Evolutionary conservation across 2,888 invertebrate genomes (phyloP).

Genomic region (Alitta virens): DNA sequence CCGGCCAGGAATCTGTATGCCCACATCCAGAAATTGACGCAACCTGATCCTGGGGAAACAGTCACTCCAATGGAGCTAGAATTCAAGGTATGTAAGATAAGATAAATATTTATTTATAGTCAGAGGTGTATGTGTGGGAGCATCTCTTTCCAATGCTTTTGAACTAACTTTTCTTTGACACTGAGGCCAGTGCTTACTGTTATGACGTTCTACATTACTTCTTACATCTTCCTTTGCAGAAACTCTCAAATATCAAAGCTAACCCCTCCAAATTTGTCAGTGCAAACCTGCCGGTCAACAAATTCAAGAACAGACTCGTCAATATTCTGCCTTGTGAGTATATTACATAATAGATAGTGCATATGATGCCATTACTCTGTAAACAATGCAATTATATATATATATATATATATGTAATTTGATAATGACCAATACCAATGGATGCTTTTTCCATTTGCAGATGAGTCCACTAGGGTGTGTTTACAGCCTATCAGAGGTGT

Average conservation of each 20-base stretch:
- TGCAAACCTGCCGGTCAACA: constrained; percentile 94
- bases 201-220: too few relatives aligned
- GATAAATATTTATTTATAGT: too few relatives aligned
- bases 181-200: too few relatives aligned
- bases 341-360: too few relatives aligned
- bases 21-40: constrained; percentile 92
- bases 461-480: constrained; percentile 91
- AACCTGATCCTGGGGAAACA: constrained; percentile 62
- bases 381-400: too few relatives aligned
- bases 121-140: too few relatives aligned
- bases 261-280: constrained; percentile 92
- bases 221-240: constrained; percentile 62
- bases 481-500: constrained; percentile 83
- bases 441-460: constrained; percentile 36
- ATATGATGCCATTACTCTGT: too few relatives aligned
- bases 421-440: too few relatives aligned
- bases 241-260: constrained; percentile 87
- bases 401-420: too few relatives aligned
- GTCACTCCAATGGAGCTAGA: constrained; percentile 56
- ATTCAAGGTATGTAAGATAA: constrained; percentile 42
- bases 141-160: too few relatives aligned
- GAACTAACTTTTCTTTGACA: too few relatives aligned
- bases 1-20: constrained; percentile 90
- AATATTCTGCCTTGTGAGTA: constrained; percentile 85
- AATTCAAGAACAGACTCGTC: constrained; percentile 96